phyloP scores from a whole-genome alignment of 2,888 invertebrate genomes.

The Nemoura dubitans region DNA sequence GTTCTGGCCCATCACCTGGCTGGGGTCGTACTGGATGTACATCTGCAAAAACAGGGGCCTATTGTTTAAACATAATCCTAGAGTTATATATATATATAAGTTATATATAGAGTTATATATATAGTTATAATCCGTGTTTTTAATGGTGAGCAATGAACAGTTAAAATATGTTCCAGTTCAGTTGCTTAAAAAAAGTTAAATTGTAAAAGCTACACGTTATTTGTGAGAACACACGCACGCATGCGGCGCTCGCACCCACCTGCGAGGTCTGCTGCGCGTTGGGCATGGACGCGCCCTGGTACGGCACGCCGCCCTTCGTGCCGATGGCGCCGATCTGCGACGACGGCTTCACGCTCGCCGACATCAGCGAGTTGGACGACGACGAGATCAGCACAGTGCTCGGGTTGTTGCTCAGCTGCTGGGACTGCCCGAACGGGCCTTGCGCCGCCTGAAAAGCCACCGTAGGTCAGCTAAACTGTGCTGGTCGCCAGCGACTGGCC shows the following conservation, averaged over 20 bases:
- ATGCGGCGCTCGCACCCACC: conserved; percentile 54
- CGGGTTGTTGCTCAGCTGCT: conserved; percentile 81
- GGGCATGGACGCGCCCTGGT: conserved; percentile 59
- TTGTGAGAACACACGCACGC: too few relatives aligned
- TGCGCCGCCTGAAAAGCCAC: conserved; percentile 55
- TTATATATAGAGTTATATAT: too few relatives aligned
- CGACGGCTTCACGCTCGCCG: conserved; percentile 84
- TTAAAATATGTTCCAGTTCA: too few relatives aligned
- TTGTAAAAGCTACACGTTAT: too few relatives aligned
- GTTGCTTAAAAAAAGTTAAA: too few relatives aligned
- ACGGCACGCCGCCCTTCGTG: conserved; percentile 66
- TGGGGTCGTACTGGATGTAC: conserved; percentile 69
- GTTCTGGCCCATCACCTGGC: conserved; percentile 63
- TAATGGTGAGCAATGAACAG: too few relatives aligned
- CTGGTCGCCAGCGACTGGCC: neutral
- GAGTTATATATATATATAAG: too few relatives aligned
- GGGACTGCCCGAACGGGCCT: conserved; percentile 78
- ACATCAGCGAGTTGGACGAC: conserved; percentile 88
- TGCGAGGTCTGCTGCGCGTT: conserved; percentile 66
- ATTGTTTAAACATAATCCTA: neutral
- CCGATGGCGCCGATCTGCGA: conserved; percentile 85
- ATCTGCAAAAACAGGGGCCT: conserved; percentile 57
- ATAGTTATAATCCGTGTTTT: too few relatives aligned
- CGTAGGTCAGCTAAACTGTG: neutral
- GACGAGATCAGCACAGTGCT: conserved; percentile 89